phyloP scores from a whole-genome alignment of 2,113 vertebrate genomes.

The Buteo buteo region DNA sequence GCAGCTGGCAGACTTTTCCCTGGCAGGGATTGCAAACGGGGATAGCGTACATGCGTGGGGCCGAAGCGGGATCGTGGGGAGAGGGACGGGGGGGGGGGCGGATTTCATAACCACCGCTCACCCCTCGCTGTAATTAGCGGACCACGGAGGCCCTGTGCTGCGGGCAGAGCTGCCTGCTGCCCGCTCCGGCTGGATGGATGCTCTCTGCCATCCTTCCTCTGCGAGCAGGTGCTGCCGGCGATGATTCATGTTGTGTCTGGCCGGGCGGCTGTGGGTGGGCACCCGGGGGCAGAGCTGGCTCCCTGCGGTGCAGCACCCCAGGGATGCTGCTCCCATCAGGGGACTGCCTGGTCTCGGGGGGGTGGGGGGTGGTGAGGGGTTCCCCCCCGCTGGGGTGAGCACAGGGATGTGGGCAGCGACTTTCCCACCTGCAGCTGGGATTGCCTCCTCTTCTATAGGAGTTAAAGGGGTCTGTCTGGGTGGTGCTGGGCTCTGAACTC shows the following conservation, averaged over 20 bases:
- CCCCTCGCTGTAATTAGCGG: background rate
- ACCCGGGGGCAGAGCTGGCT: background rate
- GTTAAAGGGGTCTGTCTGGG: background rate
- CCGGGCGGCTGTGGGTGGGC: background rate
- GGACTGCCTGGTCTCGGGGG: background rate
- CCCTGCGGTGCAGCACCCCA: background rate
- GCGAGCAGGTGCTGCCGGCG: background rate
- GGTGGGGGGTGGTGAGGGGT: background rate
- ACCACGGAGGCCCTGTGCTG: background rate
- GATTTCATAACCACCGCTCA: background rate
- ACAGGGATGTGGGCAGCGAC: background rate
- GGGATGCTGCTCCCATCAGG: background rate
- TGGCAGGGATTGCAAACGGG: background rate
- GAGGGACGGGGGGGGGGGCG: background rate
- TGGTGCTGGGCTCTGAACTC: background rate
- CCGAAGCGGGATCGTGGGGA: fast-evolving
- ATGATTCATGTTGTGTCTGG: background rate
- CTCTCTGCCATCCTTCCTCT: background rate
- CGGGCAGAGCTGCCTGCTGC: background rate
- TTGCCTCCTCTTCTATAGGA: fast-evolving
- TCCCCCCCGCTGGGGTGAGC: background rate
- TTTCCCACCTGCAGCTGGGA: background rate
- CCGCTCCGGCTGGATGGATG: background rate
- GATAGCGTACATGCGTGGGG: fast-evolving
- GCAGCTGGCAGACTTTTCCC: background rate